phyloP scores from a whole-genome alignment of 2,888 invertebrate genomes.

The Microctonus hyperodae region DNA sequence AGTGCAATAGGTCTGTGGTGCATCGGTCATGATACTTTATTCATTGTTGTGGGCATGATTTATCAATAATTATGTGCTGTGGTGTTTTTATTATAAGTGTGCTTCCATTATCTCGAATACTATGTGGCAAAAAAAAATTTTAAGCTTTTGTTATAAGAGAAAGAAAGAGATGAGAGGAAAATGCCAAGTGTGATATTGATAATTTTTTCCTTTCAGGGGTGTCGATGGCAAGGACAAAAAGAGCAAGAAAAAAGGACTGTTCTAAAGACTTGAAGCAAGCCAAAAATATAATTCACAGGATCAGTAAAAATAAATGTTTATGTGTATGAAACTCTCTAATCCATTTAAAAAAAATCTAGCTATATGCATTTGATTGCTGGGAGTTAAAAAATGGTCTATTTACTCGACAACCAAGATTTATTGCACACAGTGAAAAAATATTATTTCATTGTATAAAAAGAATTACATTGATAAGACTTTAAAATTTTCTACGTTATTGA shows the following conservation, averaged over 20 bases:
- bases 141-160: not conserved
- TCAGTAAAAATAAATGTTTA: not conserved
- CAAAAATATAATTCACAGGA: constrained; percentile 32
- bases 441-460: constrained; percentile 19
- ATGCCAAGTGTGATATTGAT: constrained; percentile 37
- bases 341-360: not conserved
- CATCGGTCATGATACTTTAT: not conserved
- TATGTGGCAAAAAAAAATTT: not conserved
- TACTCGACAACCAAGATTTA: constrained; percentile 3
- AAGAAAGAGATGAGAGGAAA: not conserved
- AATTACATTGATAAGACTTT: constrained; percentile 17
- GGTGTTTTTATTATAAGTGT: not conserved
- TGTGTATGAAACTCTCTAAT: not conserved
- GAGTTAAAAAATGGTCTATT: not conserved
- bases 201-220: constrained; percentile 68
- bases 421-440: constrained; percentile 7
- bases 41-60: constrained; percentile 14
- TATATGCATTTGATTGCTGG: not conserved
- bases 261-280: constrained; percentile 66
- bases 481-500: constrained; percentile 11
- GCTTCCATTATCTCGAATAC: constrained; percentile 4
- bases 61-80: constrained; percentile 12
- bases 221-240: constrained; percentile 89
- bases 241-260: constrained; percentile 89
- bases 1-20: constrained; percentile 14